Evolutionary conservation across 2,113 vertebrate genomes (phyloP).

Genomic region (Rhea pennata): DNA sequence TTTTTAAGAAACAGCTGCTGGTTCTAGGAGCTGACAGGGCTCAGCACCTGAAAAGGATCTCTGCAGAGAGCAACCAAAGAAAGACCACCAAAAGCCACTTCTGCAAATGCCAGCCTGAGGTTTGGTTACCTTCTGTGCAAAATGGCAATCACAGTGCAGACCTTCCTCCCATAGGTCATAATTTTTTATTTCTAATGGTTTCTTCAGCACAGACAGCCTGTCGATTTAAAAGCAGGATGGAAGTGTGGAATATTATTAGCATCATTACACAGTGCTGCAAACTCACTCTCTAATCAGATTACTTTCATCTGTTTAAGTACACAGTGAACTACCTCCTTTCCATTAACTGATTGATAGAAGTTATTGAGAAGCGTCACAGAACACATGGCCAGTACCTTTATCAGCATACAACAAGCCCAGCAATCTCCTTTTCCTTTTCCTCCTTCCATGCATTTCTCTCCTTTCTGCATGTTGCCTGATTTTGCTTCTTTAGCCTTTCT

Average conservation of each 20-base stretch:
- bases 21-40: not conserved
- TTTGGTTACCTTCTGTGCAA: no score
- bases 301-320: not conserved
- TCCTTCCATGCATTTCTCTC: no score
- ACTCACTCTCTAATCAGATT: not conserved
- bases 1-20: not conserved
- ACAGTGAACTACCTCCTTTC: not conserved
- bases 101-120: not conserved
- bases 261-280: not conserved
- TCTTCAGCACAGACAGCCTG: not conserved
- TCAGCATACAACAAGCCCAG: not conserved
- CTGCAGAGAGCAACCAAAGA: not conserved
- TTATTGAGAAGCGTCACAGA: not conserved
- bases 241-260: not conserved
- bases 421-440: not conserved
- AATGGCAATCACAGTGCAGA: rapidly evolving
- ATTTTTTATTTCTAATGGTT: not conserved
- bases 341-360: not conserved
- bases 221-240: not conserved
- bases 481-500: rapidly evolving
- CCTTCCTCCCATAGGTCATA: not conserved
- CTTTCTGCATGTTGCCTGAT: no score
- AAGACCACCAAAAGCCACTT: not conserved
- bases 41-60: not conserved
- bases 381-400: no score